Evolutionary conservation across 2,888 invertebrate species (phyloP).

Genomic region (Noctua janthe): DNA sequence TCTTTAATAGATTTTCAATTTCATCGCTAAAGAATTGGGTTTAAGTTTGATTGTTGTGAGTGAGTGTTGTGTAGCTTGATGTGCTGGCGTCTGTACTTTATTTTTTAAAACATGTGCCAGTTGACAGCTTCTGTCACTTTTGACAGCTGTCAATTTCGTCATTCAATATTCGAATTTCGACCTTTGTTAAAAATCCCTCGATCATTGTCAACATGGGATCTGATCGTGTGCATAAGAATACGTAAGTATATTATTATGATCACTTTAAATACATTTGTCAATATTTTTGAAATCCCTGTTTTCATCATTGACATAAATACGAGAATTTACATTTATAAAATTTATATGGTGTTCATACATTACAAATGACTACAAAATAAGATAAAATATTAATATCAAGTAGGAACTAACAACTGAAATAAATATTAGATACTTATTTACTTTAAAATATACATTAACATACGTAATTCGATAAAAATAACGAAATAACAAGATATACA

Average conservation of each 20-base stretch:
- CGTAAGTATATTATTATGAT: background rate
- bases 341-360: conserved; percentile 35
- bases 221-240: conserved; percentile 5
- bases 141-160: conserved; percentile 38
- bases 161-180: background rate
- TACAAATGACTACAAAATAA: conserved; percentile 5
- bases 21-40: no score
- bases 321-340: background rate
- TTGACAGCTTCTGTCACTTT: conserved; percentile 13
- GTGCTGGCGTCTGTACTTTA: background rate
- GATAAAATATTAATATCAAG: background rate
- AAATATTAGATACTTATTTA: background rate
- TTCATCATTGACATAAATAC: conserved; percentile 45
- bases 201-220: background rate
- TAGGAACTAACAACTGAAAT: conserved; percentile 2
- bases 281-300: conserved; percentile 53
- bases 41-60: no score
- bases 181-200: background rate
- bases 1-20: no score
- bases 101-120: background rate
- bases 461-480: background rate
- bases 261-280: conserved; percentile 2
- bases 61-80: no score
- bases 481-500: background rate
- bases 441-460: conserved; percentile 15